Evolutionary conservation across 2,888 invertebrate genomes (phyloP).

Genomic region (Arctia plantaginis): DNA sequence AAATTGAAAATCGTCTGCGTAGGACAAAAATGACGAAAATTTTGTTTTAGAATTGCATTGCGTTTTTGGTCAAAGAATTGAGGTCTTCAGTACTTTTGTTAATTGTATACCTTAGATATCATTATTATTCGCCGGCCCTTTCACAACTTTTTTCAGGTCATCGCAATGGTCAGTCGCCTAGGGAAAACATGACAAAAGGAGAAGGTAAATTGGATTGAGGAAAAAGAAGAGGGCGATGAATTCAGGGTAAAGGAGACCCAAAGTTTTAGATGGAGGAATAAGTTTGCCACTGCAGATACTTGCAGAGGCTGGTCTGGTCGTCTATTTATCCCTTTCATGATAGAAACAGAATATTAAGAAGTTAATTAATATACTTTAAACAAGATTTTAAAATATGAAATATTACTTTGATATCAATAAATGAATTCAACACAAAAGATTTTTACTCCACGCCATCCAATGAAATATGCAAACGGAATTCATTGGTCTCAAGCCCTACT

Average conservation of each 20-base stretch:
- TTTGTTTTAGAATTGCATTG: background rate
- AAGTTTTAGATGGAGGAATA: too few species aligned
- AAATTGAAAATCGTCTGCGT: background rate
- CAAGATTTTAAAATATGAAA: background rate
- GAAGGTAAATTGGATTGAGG: background rate
- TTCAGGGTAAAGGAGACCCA: background rate
- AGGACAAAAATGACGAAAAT: background rate
- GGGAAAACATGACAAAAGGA: background rate
- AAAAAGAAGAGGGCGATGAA: too few species aligned
- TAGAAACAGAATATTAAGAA: background rate
- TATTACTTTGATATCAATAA: background rate
- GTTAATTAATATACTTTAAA: background rate
- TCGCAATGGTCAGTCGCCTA: background rate
- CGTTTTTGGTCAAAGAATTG: background rate
- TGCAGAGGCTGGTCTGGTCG: too few species aligned
- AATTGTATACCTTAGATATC: background rate
- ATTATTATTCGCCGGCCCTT: background rate
- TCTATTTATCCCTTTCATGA: too few species aligned
- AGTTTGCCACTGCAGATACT: too few species aligned
- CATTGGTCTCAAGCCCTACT: conserved; percentile 14
- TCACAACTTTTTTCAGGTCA: background rate
- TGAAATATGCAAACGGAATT: conserved; percentile 13
- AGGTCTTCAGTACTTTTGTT: background rate
- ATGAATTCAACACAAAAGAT: conserved; percentile 2
- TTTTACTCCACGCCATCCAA: background rate